Base-by-base conservation (phyloP, 2,888 invertebrate genomes). In the Octodonta nipae region DNA sequence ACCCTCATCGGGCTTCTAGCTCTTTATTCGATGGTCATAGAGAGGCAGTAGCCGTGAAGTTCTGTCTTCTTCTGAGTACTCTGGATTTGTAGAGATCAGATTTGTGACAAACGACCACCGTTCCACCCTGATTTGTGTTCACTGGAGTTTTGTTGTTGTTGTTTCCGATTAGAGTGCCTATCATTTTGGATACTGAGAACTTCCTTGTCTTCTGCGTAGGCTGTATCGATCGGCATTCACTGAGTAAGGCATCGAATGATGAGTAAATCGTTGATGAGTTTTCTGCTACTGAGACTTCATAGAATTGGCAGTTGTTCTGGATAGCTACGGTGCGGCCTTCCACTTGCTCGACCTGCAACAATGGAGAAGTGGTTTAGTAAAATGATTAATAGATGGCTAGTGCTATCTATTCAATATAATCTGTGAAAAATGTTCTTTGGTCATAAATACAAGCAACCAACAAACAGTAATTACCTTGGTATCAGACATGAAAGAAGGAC, bases 201-300 rank as follows among this genome's bases (percentile, higher is more conserved):
- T 80, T 80, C 44, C 79, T 64, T 43, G 74, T 70, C 47, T 77
- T 72, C 47, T 72, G 52, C 20, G 54, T 51, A 17, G 51, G 37
- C 35, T 55, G 57, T 13, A 48, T 47, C n/a, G 46, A 50, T 38
- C 75, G 70, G 36, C 77, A 76, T 52, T 80, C 79, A 37, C 71
- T 70, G 15, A 82, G 65, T 14, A 81, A 61, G 27, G 70, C 64
- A 54, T 81, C 80, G 49, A 84, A 78, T 35, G 79, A 75, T 28
- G 77, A 70, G 60, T 79, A 79, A 27, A 83, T 71, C 46, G 75
- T 74, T 10, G 75, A 71, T 13, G 75, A 77, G 60, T 82, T 82
- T 58, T 83, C 82, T 0, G 82, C 82, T 5, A 82, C 82, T 13
- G 81, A 80, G n/a, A 82, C 77, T 60, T 84, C 83, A 60, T 76